Conservation (phyloP, 2,888 invertebrate species). For the Salticus scenicus region DNA sequence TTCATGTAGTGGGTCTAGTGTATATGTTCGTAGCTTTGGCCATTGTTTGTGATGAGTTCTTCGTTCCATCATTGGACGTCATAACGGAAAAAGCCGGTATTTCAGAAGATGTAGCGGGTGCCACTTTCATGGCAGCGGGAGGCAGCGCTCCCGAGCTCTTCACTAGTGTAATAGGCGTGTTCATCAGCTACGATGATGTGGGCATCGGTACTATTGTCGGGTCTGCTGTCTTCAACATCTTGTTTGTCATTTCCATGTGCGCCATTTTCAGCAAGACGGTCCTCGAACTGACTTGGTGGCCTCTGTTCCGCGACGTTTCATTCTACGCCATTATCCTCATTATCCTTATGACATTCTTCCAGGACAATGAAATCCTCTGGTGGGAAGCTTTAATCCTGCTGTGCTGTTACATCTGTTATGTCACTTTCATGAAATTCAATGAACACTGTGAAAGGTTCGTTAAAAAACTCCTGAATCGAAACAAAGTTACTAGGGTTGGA, state of each 20-base stretch:
- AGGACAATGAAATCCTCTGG: conserved; percentile 91
- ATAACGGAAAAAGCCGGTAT: conserved; percentile 96
- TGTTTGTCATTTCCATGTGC: conserved; percentile 99
- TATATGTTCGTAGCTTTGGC: conserved; percentile 99
- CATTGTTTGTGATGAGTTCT: conserved; percentile 99
- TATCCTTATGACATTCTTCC: conserved; percentile 95
- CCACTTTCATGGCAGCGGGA: conserved; percentile 99
- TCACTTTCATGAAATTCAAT: conserved; percentile 97
- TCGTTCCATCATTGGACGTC: conserved; percentile 97
- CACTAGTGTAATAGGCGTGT: conserved; percentile 97
- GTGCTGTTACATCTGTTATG: conserved; percentile 90
- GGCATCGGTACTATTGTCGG: conserved; percentile 93
- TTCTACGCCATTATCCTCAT: conserved; percentile 95
- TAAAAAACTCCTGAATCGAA: conserved; percentile 93
- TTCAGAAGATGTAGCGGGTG: conserved; percentile 97
- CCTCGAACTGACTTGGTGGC: conserved; percentile 97
- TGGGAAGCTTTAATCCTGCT: conserved; percentile 91
- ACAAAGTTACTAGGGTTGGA: conserved; percentile 77
- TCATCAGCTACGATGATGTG: conserved; percentile 98
- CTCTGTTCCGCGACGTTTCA: conserved; percentile 95
- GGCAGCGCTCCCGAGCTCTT: conserved; percentile 96
- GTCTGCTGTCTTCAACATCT: conserved; percentile 97
- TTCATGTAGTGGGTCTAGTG: conserved; percentile 94
- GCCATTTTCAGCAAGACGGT: conserved; percentile 94
- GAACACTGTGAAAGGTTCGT: conserved; percentile 89